Percentiles rank a stretch among this genome's conserved stretches.
These are phyloP conservation scores for Theodoxus fluviatilis DNA, from an alignment of 2,888 invertebrate genomes.

Conservation along the genomic window DNA sequence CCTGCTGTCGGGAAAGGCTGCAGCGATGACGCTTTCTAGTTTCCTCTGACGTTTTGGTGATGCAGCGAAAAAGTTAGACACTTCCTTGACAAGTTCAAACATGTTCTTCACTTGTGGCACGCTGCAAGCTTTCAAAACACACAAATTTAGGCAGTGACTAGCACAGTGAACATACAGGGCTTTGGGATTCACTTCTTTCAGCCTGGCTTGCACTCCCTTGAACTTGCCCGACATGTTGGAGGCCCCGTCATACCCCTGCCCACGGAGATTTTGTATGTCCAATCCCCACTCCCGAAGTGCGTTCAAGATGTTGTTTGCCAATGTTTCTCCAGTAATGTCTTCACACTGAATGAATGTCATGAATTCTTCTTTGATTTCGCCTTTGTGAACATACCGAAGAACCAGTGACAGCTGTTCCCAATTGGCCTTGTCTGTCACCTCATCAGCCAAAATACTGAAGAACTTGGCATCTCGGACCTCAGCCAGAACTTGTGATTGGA, in stretches of 20 bases:
- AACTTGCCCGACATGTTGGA: conserved; percentile 28
- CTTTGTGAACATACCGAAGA: conserved; percentile 27
- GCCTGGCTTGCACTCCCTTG: conserved; percentile 31
- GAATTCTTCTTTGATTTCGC: conserved; percentile 24
- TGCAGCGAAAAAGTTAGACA: too few species aligned
- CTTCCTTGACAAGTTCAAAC: too few species aligned
- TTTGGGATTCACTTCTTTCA: conserved; percentile 25
- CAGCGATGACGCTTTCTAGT: conserved; percentile 31
- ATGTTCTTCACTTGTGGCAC: too few species aligned
- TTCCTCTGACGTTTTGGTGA: conserved; percentile 31
- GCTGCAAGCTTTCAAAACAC: conserved; percentile 31
- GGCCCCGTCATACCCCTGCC: conserved; percentile 35
- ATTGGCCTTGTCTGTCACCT: conserved; percentile 33
- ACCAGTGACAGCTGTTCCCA: conserved; percentile 34
- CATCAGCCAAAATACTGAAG: conserved; percentile 35
- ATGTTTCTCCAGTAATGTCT: conserved; percentile 25
- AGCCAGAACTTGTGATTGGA: conserved; percentile 25
- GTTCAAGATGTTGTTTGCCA: conserved; percentile 25
- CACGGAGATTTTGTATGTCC: conserved; percentile 26
- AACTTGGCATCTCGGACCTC: conserved; percentile 26
- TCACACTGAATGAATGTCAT: conserved; percentile 26
- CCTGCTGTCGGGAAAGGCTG: conserved; percentile 25
- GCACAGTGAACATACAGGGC: conserved; percentile 35
- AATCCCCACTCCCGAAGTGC: conserved; percentile 21
- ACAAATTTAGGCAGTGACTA: conserved; percentile 32